Evolutionary conservation across 1,140 invertebrate species (phyloP), one percentile per base, ranked within the genome.

Genomic region (Armadillidium nasatum): DNA sequence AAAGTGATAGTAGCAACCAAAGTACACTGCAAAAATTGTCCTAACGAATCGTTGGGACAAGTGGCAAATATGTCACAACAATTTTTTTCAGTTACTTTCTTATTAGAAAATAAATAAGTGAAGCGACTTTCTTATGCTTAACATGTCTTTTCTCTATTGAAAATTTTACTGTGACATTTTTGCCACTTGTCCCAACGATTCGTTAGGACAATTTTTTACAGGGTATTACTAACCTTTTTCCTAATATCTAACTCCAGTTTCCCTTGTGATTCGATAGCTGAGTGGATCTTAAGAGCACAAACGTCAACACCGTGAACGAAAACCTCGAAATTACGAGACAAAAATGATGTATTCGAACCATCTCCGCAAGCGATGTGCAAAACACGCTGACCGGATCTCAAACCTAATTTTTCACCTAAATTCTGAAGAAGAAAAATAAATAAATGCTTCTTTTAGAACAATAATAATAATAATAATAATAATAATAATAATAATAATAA

Each of bases 191-290:
- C n/a, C n/a, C n/a, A n/a, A n/a, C n/a, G n/a, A n/a, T n/a, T n/a
- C n/a, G 46, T 50, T 50, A 15, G 46, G 46, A 50, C n/a, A n/a
- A n/a, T n/a, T n/a, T n/a, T n/a, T n/a, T n/a, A n/a, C n/a, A n/a
- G n/a, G n/a, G n/a, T n/a, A n/a, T n/a, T 60, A 15, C 50, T 7
- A 60, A 60, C 50, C 50, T 60, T 60, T 60, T 60, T 60, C 50
- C 50, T 60, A 19, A 15, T 13, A 60, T 13, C 11, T 15, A 60
- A 19, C 19, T 60, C 50, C 11, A 60, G 7, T 60, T 60, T 60
- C 50, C 50, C 50, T 60, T 60, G 50, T 13, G 50, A 60, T 13
- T 60, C 50, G 19, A 60, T 60, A 4, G 50, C 50, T 15, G 11
- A 2, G 19, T 60, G 50, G 19, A 60, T 60, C 11, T 60, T 60